Evolutionary conservation across 1,140 invertebrate species (phyloP), one percentile per base, ranked within the genome.

Genomic region (Cherax quadricarinatus): DNA sequence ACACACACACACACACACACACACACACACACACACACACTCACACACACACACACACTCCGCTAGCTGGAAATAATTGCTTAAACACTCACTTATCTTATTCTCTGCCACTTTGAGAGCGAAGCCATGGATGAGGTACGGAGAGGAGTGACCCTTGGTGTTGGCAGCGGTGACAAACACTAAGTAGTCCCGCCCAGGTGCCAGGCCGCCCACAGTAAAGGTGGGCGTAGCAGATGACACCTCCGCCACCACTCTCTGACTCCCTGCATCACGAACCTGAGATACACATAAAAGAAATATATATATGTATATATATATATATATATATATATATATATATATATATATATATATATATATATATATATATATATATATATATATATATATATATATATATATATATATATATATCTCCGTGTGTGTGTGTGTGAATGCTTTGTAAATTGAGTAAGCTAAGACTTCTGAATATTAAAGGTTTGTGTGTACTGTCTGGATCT

Each of bases 31-130:
- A 60, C 57, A 60, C 57, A 60, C 57, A 60, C 57, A 60, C 57
- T 7, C 57, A 60, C 57, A 60, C 62, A 66, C 10, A 12, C 10
- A 12, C 62, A 12, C 6, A 41, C 30, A 41, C 30, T 41, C 30
- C 57, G 16, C 57, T 41, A 41, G 2, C 30, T 41, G 30, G 2
- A 41, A 41, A 41, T 41, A 41, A 41, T 41, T 41, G 30, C 30
- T 0, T 41, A 41, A 41, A 18, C 7, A 89, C 88, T 89, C 41
- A 89, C 88, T 89, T 41, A 89, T 97, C 94, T 97, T 96, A 95
- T 97, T 97, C 94, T 97, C 97, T 3, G 98, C 97, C 95, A 98
- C 97, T 94, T 97, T 97, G 94, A 98, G 96, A 90, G 97, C 97
- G 94, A 98, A 97, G 94, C 98, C 97, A 94, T 98, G 97, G 18